phyloP scores from a whole-genome alignment of 2,113 vertebrate genomes.

The Apteryx owenii region DNA sequence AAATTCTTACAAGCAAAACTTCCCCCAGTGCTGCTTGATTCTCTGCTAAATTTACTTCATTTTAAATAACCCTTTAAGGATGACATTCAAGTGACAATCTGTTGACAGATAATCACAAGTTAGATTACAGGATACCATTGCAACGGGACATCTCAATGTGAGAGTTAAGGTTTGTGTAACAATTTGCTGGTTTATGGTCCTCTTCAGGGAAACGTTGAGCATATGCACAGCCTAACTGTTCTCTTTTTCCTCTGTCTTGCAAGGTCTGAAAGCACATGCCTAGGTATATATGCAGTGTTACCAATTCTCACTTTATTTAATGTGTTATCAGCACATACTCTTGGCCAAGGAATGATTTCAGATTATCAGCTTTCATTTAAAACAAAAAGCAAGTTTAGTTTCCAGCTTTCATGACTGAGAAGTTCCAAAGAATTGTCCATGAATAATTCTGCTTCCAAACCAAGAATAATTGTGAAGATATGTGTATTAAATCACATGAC shows the following conservation, averaged over 20 bases:
- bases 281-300: background rate
- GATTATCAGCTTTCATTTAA: background rate
- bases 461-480: background rate
- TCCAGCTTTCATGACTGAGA: background rate
- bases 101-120: slow-evolving; percentile 31
- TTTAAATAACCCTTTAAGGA: background rate
- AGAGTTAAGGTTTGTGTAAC: background rate
- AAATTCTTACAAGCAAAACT: background rate
- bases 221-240: background rate
- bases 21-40: background rate
- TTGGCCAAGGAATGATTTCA: background rate
- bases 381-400: slow-evolving; percentile 2
- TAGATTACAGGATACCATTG: background rate
- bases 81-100: slow-evolving; percentile 49
- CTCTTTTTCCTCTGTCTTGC: background rate
- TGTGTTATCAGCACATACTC: background rate
- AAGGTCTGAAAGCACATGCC: background rate
- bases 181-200: background rate
- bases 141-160: background rate
- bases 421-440: background rate
- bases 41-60: background rate
- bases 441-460: background rate
- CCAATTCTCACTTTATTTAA: slow-evolving; percentile 5
- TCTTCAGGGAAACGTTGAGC: background rate
- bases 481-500: background rate